These are phyloP conservation scores for Salvelinus sp. DNA, from an alignment of 2,113 vertebrate species.

Conservation along the genomic window DNA sequence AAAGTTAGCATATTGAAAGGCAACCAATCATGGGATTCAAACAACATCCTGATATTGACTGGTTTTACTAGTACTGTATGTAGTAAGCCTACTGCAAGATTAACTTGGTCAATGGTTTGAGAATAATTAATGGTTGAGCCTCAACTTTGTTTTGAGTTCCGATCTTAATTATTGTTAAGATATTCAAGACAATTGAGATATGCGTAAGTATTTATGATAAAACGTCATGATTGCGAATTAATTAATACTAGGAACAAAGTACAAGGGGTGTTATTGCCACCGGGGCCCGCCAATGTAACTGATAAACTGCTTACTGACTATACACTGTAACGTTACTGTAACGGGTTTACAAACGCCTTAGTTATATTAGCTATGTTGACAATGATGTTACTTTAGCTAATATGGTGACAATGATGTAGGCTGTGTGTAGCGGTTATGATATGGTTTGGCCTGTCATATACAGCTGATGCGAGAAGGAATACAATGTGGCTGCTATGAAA, in stretches of 20 bases:
- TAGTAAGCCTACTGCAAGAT: not conserved
- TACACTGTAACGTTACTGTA: conserved; percentile 1
- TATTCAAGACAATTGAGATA: not conserved
- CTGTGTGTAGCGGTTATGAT: too few relatives aligned
- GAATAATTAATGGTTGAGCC: not conserved
- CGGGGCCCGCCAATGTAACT: conserved; percentile 49
- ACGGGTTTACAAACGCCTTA: conserved; percentile 21
- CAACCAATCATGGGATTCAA: conserved; percentile 21
- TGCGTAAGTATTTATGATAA: too few relatives aligned
- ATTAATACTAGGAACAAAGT: not conserved
- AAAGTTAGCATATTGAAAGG: conserved; percentile 15
- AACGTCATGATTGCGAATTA: too few relatives aligned
- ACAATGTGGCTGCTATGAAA: too few relatives aligned
- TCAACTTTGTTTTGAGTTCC: not conserved
- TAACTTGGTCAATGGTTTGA: not conserved
- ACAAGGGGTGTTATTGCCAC: not conserved
- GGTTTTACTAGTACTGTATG: not conserved
- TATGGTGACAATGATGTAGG: too few relatives aligned
- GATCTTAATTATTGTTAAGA: not conserved
- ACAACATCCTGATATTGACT: not conserved
- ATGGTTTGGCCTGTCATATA: too few relatives aligned
- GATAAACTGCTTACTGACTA: conserved; percentile 40
- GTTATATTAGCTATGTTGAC: too few relatives aligned
- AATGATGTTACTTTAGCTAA: too few relatives aligned
- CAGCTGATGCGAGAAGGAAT: too few relatives aligned